These are phyloP conservation scores for Urocyon cinereoargenteus DNA, from an alignment of 2,797 vertebrate species.

Conservation along the genomic window DNA sequence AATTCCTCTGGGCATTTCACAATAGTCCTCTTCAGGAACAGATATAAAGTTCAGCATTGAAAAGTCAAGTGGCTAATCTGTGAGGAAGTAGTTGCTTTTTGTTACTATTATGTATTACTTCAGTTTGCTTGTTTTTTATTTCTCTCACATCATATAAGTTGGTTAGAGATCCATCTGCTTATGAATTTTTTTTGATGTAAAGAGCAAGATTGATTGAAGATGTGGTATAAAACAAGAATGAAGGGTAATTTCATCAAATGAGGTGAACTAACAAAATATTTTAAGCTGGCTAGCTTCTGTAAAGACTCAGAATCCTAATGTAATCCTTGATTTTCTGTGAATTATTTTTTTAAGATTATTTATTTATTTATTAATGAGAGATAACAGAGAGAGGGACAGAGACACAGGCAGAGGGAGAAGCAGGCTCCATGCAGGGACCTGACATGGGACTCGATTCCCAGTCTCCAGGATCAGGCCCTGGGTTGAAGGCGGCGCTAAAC, in stretches of 20 bases:
- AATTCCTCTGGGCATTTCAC: background rate
- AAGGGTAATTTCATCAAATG: slow-evolving; percentile 25
- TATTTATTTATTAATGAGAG: no score
- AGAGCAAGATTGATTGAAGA: slow-evolving; percentile 21
- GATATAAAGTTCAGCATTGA: slow-evolving; percentile 10
- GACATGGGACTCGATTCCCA: no score
- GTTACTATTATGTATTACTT: background rate
- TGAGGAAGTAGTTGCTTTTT: slow-evolving; percentile 1
- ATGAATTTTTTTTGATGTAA: background rate
- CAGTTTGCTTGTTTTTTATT: background rate
- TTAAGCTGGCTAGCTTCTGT: background rate
- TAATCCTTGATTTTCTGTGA: slow-evolving; percentile 19
- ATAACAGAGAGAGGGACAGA: no score
- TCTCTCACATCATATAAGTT: background rate
- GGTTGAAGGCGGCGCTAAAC: no score
- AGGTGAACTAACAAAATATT: background rate
- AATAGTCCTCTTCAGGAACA: background rate
- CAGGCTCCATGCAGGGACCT: no score
- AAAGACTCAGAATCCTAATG: background rate
- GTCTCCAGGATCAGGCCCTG: no score
- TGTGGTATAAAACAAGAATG: background rate
- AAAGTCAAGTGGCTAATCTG: background rate
- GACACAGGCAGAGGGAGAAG: no score
- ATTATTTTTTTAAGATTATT: background rate
- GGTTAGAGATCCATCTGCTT: slow-evolving; percentile 12